Evolutionary conservation across 2,797 vertebrate genomes (phyloP), one percentile per base, ranked within the genome.

Genomic region (Vireo griseus): DNA sequence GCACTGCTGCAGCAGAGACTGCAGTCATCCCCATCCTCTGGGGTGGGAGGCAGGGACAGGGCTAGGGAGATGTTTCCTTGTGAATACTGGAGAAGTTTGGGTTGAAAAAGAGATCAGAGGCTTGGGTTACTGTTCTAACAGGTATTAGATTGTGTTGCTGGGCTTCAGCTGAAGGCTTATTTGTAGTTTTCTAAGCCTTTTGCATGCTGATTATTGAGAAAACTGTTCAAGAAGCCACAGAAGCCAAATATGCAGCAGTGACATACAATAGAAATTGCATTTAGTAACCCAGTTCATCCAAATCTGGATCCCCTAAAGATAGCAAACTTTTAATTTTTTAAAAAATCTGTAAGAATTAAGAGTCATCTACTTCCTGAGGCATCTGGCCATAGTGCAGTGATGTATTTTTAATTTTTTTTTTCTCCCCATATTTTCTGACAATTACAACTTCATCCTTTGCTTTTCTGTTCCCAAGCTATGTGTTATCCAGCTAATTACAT

Each of bases 321-420:
- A 68, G 28, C 5, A 48, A 22, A 5, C 4, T 33, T 92, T 93
- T 47, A 29, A 54, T 25, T 88, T 76, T 14, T 82, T 40, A 66
- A 71, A 52, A 91, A 52, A 69, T 74, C 18, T 85, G 24, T 61
- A 39, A 26, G 52, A 82, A 44, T 66, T 77, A 65, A 75, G 40
- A 48, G 8, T 9, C 2, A 48, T 29, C 58, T 37, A 44, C 7
- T 61, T 83, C 10, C 12, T 28, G 29, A 54, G 19, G 37, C 8
- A 20, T 28, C 24, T 77, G 33, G 16, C 31, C 16, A 33, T 67
- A 90, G 9, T 20, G 13, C 7, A 19, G 20, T 6, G 10, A 5
- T 82, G 29, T 3, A 24, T 39, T 19, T 5, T 2, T 6, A 51
- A 10, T 1, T 1, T 5, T 6, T n/a, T 25, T 62, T 31, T 40